Evolutionary conservation across 2,888 invertebrate genomes (phyloP).

Genomic region (Steinernema hermaphroditum): DNA sequence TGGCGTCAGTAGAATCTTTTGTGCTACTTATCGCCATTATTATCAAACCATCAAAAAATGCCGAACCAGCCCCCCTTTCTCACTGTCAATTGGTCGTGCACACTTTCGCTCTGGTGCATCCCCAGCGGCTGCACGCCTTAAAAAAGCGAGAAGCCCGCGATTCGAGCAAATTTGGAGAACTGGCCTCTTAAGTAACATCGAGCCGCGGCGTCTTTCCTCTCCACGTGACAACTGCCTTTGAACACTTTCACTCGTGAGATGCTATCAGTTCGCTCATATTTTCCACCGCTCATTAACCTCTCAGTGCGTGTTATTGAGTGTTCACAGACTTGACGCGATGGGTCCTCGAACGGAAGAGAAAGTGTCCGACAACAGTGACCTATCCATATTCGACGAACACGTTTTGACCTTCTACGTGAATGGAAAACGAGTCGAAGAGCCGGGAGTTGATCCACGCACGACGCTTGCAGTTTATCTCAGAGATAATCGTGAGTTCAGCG

Average conservation of each 20-base stretch:
- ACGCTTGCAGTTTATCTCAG: constrained; percentile 59
- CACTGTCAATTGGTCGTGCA: no score
- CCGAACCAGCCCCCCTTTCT: no score
- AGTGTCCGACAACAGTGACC: not conserved
- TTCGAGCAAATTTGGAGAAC: not conserved
- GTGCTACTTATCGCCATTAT: no score
- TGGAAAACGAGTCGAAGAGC: constrained; percentile 58
- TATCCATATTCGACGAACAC: constrained; percentile 43
- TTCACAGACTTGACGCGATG: not conserved
- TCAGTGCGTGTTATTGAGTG: no score
- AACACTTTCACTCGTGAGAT: not conserved
- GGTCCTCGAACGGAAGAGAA: constrained; percentile 18
- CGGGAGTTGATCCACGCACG: constrained; percentile 57
- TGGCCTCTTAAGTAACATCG: not conserved
- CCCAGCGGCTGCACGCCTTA: no score
- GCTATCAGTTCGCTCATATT: not conserved
- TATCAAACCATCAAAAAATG: no score
- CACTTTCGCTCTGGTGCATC: no score
- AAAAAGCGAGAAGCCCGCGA: no score
- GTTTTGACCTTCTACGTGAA: constrained; percentile 61
- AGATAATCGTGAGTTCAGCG: constrained; percentile 50
- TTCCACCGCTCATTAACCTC: not conserved
- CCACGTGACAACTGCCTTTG: constrained; percentile 10
- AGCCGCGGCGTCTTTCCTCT: not conserved
- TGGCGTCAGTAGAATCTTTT: no score